Evolutionary conservation across 2,888 invertebrate species (phyloP).

Genomic region (Xanthostigma xanthostigma): DNA sequence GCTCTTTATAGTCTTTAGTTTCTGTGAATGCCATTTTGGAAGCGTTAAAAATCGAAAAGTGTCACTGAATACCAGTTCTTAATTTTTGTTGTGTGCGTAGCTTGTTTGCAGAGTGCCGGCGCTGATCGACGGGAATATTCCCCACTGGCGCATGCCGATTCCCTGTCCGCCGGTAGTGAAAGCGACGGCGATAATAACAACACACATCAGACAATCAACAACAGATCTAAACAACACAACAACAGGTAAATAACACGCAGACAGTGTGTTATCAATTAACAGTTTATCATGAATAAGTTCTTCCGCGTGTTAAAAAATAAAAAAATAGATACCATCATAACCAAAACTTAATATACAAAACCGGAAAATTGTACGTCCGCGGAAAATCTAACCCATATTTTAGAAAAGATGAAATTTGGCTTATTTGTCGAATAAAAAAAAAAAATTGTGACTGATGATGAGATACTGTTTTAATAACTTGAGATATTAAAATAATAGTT

Average conservation of each 20-base stretch:
- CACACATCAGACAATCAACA: constrained; percentile 14
- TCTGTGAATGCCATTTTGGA: constrained; percentile 2
- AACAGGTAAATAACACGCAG: not conserved
- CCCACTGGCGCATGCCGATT: constrained; percentile 41
- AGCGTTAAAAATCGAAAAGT: not conserved
- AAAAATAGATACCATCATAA: too few species aligned
- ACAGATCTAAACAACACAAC: constrained; percentile 1
- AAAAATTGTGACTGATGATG: too few species aligned
- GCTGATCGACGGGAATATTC: constrained; percentile 49
- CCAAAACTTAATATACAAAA: too few species aligned
- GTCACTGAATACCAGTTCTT: not conserved
- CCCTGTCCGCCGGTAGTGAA: constrained; percentile 22
- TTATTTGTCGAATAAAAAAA: too few species aligned
- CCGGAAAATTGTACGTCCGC: too few species aligned
- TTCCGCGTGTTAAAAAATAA: too few species aligned
- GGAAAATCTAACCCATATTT: too few species aligned
- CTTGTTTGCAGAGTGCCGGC: constrained; percentile 55
- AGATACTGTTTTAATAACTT: too few species aligned
- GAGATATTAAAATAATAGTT: too few species aligned
- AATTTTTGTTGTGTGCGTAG: constrained; percentile 27
- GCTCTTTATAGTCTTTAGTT: not conserved
- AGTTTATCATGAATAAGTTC: too few species aligned
- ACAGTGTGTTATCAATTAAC: not conserved
- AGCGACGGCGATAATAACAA: constrained; percentile 33
- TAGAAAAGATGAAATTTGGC: too few species aligned